These are phyloP conservation scores for Microtus pennsylvanicus DNA, from an alignment of 2,113 vertebrate species.

Conservation along the genomic window DNA sequence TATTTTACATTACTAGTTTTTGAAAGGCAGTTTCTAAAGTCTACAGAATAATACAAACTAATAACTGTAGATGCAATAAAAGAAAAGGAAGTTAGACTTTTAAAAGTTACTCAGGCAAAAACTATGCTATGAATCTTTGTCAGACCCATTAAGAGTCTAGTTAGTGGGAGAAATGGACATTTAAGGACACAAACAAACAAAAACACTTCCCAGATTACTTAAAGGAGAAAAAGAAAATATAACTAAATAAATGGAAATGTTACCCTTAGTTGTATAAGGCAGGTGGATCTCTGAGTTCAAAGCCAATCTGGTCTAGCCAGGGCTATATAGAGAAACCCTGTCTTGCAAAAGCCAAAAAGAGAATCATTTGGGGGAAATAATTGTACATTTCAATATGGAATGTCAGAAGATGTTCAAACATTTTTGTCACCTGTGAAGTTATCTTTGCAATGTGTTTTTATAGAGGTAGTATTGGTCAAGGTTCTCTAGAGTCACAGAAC, in stretches of 20 bases:
- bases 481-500: background rate
- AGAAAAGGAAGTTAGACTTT: constrained; percentile 31
- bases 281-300: no score
- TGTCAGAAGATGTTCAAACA: background rate
- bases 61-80: constrained; percentile 36
- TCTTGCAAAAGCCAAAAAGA: no score
- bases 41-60: constrained; percentile 31
- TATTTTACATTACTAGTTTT: background rate
- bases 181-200: constrained; percentile 18
- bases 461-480: background rate
- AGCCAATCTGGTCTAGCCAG: no score
- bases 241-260: background rate
- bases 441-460: background rate
- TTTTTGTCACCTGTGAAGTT: background rate
- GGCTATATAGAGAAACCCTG: no score
- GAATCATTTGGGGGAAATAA: background rate
- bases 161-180: background rate
- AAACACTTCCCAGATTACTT: background rate
- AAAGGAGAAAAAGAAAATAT: background rate
- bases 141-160: background rate
- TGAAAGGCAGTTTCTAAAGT: constrained; percentile 18
- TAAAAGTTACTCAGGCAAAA: background rate
- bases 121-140: constrained; percentile 1
- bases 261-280: background rate
- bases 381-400: constrained; percentile 36